Evolutionary conservation across 2,888 invertebrate species (phyloP).

Genomic region (Eristalis arbustorum): DNA sequence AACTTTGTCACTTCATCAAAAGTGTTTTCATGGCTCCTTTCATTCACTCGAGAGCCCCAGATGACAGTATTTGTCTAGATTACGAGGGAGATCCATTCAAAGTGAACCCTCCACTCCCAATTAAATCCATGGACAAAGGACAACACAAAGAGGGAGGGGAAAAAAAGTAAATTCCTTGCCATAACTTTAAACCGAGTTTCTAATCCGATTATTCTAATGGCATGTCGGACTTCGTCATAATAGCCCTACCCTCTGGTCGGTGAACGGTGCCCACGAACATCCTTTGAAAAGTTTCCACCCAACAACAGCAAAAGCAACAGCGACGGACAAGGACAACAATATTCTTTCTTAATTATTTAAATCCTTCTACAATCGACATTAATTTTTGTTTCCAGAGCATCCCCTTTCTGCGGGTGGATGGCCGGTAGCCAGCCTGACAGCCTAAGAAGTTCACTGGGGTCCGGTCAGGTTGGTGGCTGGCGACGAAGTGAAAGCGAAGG

Average conservation of each 20-base stretch:
- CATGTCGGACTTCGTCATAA: conserved; percentile 18
- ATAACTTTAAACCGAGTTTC: conserved; percentile 20
- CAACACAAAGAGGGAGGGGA: neutral
- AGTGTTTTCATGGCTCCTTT: neutral
- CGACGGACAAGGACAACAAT: conserved; percentile 1
- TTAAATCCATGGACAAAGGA: neutral
- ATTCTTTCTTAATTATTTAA: conserved; percentile 52
- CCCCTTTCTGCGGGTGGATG: neutral
- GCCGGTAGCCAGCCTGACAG: neutral
- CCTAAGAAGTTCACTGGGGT: conserved; percentile 4
- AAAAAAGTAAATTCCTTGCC: conserved; percentile 2
- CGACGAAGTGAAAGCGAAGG: neutral
- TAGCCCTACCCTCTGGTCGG: neutral
- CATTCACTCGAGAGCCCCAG: neutral
- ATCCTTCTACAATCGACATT: conserved; percentile 48
- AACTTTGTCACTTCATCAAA: neutral
- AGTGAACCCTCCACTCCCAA: neutral
- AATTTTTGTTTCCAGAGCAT: neutral
- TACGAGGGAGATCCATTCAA: conserved; percentile 17
- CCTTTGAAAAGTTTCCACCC: conserved; percentile 12
- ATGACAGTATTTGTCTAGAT: conserved; percentile 4
- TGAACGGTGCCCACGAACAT: neutral
- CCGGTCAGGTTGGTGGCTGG: neutral
- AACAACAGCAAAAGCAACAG: neutral
- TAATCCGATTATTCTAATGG: conserved; percentile 55